These are phyloP conservation scores for Myotis brandtii DNA, from an alignment of 2,113 vertebrate species.

Conservation along the genomic window DNA sequence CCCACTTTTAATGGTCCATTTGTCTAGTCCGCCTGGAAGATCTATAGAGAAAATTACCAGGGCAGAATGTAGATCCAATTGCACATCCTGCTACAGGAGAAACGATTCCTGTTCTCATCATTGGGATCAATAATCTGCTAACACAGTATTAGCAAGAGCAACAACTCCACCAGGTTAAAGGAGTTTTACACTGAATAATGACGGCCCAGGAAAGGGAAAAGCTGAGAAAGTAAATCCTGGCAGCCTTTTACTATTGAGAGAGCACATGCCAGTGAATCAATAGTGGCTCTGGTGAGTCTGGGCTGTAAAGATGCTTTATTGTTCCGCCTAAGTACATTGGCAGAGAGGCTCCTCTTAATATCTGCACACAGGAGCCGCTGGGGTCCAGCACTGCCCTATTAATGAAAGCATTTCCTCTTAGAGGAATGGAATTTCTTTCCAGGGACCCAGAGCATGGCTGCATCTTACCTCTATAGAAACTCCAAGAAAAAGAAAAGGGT, in stretches of 20 bases:
- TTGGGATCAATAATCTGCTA: conserved; percentile 88
- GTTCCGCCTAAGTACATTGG: conserved; percentile 84
- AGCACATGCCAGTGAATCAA: conserved; percentile 88
- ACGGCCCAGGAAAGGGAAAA: conserved; percentile 81
- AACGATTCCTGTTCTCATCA: conserved; percentile 87
- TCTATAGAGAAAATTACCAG: conserved; percentile 84
- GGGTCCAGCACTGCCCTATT: conserved; percentile 64
- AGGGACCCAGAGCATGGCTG: not conserved
- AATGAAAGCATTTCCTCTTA: conserved; percentile 56
- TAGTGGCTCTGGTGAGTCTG: conserved; percentile 82
- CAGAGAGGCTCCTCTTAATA: conserved; percentile 79
- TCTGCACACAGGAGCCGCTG: conserved; percentile 73
- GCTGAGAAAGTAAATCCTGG: conserved; percentile 86
- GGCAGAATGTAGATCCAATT: conserved; percentile 85
- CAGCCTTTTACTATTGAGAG: conserved; percentile 87
- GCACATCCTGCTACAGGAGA: conserved; percentile 79
- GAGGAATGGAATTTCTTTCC: conserved; percentile 48
- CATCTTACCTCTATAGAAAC: not conserved
- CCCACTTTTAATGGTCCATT: conserved; percentile 80
- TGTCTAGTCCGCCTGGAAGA: conserved; percentile 82
- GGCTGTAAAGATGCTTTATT: conserved; percentile 88
- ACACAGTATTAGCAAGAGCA: conserved; percentile 88
- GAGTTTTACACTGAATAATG: conserved; percentile 86
- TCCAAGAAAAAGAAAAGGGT: not conserved
- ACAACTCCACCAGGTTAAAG: conserved; percentile 86